Conservation (phyloP, 2,797 vertebrate genomes). For the Typhlichthys subterraneus region DNA sequence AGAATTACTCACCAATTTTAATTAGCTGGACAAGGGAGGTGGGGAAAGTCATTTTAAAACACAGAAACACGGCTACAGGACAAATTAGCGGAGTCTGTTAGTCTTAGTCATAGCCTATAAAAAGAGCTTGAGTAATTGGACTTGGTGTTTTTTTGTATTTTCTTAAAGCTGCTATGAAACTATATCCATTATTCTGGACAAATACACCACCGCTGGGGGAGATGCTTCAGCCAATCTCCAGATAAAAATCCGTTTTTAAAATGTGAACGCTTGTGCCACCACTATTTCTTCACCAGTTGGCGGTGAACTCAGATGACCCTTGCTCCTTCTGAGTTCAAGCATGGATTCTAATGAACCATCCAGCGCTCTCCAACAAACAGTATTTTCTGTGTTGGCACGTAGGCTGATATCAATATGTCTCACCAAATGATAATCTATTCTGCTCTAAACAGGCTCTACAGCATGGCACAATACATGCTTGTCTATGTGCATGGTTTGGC, state of each 20-base stretch:
- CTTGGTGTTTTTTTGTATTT: conserved; percentile 43
- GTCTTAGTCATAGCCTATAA: conserved; percentile 38
- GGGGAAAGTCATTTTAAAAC: conserved; percentile 6
- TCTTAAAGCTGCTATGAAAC: conserved; percentile 58
- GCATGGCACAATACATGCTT: conserved; percentile 12
- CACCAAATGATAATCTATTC: conserved; percentile 22
- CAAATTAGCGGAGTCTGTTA: conserved; percentile 25
- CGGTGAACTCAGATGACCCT: conserved; percentile 58
- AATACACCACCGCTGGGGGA: conserved; percentile 55
- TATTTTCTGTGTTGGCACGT: conserved; percentile 51
- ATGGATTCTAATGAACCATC: conserved; percentile 29
- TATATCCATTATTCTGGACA: conserved; percentile 61
- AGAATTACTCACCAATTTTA: conserved; percentile 20
- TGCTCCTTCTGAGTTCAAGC: conserved; percentile 14
- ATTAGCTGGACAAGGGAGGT: conserved; percentile 26
- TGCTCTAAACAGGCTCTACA: conserved; percentile 14
- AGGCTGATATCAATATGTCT: conserved; percentile 43
- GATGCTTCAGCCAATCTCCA: conserved; percentile 65
- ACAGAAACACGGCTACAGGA: conserved; percentile 29
- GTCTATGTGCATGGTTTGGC: conserved; percentile 9
- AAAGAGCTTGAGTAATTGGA: conserved; percentile 60
- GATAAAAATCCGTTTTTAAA: conserved; percentile 69
- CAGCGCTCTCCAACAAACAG: conserved; percentile 36
- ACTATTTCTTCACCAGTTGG: conserved; percentile 56
- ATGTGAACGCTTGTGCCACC: conserved; percentile 48